Base-by-base conservation (phyloP, 2,113 vertebrate genomes). In the Pomatostomus ruficeps region DNA sequence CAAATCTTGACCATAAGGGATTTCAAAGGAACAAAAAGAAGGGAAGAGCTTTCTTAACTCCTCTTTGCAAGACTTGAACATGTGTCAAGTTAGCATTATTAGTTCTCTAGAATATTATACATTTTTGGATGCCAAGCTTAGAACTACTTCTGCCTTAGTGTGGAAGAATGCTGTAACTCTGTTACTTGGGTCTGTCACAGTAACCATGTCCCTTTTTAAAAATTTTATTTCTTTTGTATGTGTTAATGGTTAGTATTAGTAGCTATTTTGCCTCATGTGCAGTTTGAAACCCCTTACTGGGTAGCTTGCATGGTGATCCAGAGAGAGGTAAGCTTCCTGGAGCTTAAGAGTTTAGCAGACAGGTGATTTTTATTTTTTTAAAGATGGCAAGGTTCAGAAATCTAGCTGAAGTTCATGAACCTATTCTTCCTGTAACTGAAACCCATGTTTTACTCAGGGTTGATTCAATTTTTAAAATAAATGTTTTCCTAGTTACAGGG, bases 381-480 rank as follows among this genome's bases (percentile, higher is more conserved):
- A 58, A 88, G 78, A 91, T 80, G 74, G 78, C 22, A 93, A 63
- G 28, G 93, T 96, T 96, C 88, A 90, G 67, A 94, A 94, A 95
- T 91, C 43, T 88, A 80, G 33, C 88, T 85, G 65, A 55, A 96
- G 95, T 96, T 96, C 96, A 96, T 93, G 94, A 97, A 96, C 94
- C 88, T 91, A 23, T 77, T 90, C 79, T 96, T 96, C 93, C 96
- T 97, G 96, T 96, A 96, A 97, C 65, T 15, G 67, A 96, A 96
- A 96, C 94, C 93, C 63, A 80, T 96, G 91, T 88, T 97, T 97
- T 96, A 88, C 82, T 90, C 85, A 91, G 88, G 72, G 88, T 90
- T 96, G 91, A 96, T 95, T 96, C 94, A 91, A 96, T 96, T 94
- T 97, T 96, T 93, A 93, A 97, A 95, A 91, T 94, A 96, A 97